A percentile compares a stretch with the other conserved stretches of the same genome.
phyloP scores from a whole-genome alignment of 2,888 invertebrate genomes.

The Eledona agricola region DNA sequence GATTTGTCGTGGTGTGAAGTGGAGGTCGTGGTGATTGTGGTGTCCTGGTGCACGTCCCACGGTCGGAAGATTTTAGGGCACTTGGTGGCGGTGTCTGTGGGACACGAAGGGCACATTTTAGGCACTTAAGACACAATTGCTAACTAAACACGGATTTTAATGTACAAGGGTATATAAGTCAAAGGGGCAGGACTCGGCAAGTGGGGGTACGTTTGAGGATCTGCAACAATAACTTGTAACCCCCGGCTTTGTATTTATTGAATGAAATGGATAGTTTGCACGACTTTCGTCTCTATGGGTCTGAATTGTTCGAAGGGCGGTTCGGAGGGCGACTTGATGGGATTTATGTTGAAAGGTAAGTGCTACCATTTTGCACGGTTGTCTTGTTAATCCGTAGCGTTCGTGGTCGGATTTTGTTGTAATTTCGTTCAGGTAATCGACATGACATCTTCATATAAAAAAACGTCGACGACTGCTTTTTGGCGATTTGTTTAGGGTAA shows the following conservation, averaged over 20 bases:
- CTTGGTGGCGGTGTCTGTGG: conserved; percentile 19
- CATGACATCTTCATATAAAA: conserved; percentile 29
- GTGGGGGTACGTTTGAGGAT: conserved; percentile 56
- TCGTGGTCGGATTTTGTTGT: conserved; percentile 58
- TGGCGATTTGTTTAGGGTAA: conserved; percentile 10
- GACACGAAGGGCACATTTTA: conserved; percentile 25
- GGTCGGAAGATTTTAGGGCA: conserved; percentile 51
- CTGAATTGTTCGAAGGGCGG: conserved; percentile 40
- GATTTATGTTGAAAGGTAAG: conserved; percentile 51
- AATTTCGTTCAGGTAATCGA: conserved; percentile 24
- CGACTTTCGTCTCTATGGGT: conserved; percentile 53
- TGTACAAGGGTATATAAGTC: conserved; percentile 57
- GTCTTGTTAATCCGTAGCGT: conserved; percentile 55
- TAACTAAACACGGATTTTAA: conserved; percentile 58
- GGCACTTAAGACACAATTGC: conserved; percentile 54
- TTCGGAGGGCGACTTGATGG: conserved; percentile 46
- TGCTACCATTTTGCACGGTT: conserved; percentile 60
- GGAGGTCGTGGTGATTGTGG: conserved; percentile 69
- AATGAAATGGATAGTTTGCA: conserved; percentile 58
- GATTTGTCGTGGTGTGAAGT: conserved; percentile 44
- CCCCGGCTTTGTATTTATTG: conserved; percentile 57
- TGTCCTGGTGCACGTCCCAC: conserved; percentile 63
- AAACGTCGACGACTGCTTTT: conserved; percentile 6
- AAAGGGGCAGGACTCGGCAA: conserved; percentile 58
- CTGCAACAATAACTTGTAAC: conserved; percentile 60